These are phyloP conservation scores for Ochropleura plecta DNA, from an alignment of 2,888 invertebrate genomes.

Conservation along the genomic window DNA sequence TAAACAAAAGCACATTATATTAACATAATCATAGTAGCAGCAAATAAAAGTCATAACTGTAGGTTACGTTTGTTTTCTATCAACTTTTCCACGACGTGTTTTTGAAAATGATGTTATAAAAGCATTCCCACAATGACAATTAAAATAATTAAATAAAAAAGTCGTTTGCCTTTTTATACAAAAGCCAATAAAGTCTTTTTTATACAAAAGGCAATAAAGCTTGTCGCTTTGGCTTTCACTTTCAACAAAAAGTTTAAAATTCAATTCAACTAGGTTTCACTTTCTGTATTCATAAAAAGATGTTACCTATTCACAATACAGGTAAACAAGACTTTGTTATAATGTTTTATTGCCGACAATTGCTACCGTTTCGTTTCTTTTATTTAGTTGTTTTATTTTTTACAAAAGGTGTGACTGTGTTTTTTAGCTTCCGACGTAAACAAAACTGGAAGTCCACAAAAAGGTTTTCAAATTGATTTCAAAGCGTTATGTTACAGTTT, in stretches of 20 bases:
- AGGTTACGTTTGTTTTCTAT: neutral
- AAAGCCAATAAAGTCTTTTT: constrained; percentile 63
- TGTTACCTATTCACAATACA: constrained; percentile 72
- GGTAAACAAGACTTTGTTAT: constrained; percentile 72
- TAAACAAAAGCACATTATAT: neutral
- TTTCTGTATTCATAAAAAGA: constrained; percentile 78
- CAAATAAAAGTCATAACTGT: neutral
- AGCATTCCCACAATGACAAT: constrained; percentile 37
- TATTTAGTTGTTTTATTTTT: constrained; percentile 56
- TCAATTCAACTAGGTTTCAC: constrained; percentile 75
- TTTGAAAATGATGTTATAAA: constrained; percentile 20
- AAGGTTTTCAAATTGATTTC: constrained; percentile 5
- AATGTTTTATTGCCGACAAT: constrained; percentile 65
- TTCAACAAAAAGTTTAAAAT: constrained; percentile 80
- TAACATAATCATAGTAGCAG: neutral
- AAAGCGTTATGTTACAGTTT: neutral
- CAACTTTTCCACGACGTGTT: neutral
- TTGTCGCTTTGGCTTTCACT: constrained; percentile 78
- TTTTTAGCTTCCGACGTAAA: constrained; percentile 59
- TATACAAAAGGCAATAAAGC: constrained; percentile 65
- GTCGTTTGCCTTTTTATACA: constrained; percentile 54
- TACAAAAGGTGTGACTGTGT: constrained; percentile 42
- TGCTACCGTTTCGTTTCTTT: constrained; percentile 69
- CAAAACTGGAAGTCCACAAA: constrained; percentile 32
- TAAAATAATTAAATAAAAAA: constrained; percentile 58